Base-by-base conservation (phyloP, 2,797 vertebrate genomes). In the Smutsia temminckii region DNA sequence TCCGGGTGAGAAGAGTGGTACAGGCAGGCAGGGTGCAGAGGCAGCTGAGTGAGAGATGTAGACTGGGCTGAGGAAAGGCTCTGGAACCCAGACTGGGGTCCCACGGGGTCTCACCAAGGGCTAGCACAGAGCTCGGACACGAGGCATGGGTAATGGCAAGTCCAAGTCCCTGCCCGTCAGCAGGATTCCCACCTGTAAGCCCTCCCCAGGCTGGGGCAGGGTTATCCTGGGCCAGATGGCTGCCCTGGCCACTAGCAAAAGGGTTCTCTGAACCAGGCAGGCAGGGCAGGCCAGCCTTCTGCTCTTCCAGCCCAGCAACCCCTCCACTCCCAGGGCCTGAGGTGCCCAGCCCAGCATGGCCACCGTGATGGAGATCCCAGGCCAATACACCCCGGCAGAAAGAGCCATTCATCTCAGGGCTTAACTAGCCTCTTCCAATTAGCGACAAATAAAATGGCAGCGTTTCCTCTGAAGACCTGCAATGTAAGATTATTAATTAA, bases 341-440 rank as follows among this genome's bases (percentile, higher is more conserved):
- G 81, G 81, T 0, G 5, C 63, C 85, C 8, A 23, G 86, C 68
- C 84, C 34, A 25, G 75, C n/a, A 27, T 2, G 0, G 64, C 69
- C 88, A 81, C 85, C 49, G 66, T 5, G n/a, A 72, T 2, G 0
- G 92, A 93, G 88, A 95, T 37, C 71, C 86, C 4, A 0, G n/a
- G 53, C 64, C 32, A 13, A 93, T 18, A 63, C 10, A 4, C 55
- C 16, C 83, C 4, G 0, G 87, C 79, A 91, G 84, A 91, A 93
- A 95, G 85, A 80, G 89, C 37, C 87, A 85, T 97, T 94, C 49
- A 85, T 96, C 95, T 95, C 93, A 16, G 75, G 81, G 88, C 83
- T 95, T 94, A 96, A 97, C 94, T 85, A 95, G 95, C 87, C 57
- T 94, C 90, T 97, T 95, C 94, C 96, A 97, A 96, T 97, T 95